Conservation (phyloP, 2,888 invertebrate species). For the Oxytorus armatus region DNA sequence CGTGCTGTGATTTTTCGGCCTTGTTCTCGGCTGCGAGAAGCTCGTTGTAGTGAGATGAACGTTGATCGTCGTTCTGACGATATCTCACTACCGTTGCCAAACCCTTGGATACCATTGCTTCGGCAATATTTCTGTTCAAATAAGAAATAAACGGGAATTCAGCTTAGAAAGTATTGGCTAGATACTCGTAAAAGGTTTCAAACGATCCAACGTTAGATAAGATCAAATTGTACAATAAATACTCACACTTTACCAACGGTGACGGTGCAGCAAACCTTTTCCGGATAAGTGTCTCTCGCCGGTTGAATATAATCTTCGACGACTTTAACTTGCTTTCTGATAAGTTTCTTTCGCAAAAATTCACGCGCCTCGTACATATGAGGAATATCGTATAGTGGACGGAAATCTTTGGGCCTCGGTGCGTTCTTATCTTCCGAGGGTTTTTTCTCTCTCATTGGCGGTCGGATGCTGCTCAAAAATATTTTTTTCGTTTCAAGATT, state of each 20-base stretch:
- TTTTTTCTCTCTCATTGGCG: conserved; percentile 93
- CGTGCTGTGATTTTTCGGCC: conserved; percentile 93
- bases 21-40: conserved; percentile 96
- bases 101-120: conserved; percentile 96
- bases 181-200: too few species aligned
- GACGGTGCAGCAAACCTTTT: conserved; percentile 98
- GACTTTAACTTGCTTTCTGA: conserved; percentile 97
- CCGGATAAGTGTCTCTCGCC: conserved; percentile 96
- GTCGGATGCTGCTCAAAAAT: conserved; percentile 97
- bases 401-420: conserved; percentile 90
- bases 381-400: conserved; percentile 98
- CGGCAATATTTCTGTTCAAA: conserved; percentile 93
- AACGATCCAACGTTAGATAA: too few species aligned
- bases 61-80: conserved; percentile 97
- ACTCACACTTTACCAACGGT: conserved; percentile 91
- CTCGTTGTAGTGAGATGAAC: conserved; percentile 97
- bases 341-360: conserved; percentile 96
- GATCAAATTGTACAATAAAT: too few species aligned
- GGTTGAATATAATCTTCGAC: conserved; percentile 98
- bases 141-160: not conserved
- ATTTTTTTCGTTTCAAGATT: conserved; percentile 94
- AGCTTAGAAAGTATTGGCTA: not conserved
- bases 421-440: conserved; percentile 88
- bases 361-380: conserved; percentile 99
- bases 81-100: conserved; percentile 97